These are phyloP conservation scores for Lamellibrachia satsuma DNA, from an alignment of 2,888 invertebrate genomes.

Conservation along the genomic window DNA sequence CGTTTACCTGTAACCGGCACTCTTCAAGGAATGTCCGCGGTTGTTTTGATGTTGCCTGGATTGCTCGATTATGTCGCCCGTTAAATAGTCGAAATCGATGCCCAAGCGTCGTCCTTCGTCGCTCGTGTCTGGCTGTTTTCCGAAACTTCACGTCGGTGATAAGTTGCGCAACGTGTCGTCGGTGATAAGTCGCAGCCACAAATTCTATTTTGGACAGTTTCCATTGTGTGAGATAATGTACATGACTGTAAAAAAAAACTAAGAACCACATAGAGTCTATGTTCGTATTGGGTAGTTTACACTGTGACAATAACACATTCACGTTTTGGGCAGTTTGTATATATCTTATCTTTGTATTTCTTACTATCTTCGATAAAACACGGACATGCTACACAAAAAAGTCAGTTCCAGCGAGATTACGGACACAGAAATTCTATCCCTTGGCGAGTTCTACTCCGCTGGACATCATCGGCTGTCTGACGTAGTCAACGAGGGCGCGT, in stretches of 20 bases:
- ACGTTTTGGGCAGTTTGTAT: no score
- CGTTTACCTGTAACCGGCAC: neutral
- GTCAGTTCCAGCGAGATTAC: no score
- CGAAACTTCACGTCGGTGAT: neutral
- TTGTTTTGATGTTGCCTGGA: neutral
- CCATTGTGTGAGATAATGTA: neutral
- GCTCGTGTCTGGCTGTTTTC: neutral
- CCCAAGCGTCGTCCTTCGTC: neutral
- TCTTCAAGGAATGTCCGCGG: neutral
- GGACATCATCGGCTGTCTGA: no score
- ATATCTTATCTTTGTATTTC: no score
- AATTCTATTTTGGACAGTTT: neutral
- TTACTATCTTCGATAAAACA: no score
- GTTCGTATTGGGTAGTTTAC: no score
- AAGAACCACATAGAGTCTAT: neutral
- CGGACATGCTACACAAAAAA: no score
- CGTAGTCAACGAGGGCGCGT: no score
- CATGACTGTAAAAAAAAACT: neutral
- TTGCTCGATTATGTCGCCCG: neutral
- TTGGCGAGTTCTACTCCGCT: no score
- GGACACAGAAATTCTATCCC: no score
- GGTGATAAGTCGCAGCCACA: neutral
- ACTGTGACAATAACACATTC: no score
- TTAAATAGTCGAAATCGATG: neutral
- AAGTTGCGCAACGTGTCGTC: neutral